Evolutionary conservation across 2,113 vertebrate species (phyloP), one percentile per base, ranked within the genome.

Genomic region (Pluvianellus socialis): DNA sequence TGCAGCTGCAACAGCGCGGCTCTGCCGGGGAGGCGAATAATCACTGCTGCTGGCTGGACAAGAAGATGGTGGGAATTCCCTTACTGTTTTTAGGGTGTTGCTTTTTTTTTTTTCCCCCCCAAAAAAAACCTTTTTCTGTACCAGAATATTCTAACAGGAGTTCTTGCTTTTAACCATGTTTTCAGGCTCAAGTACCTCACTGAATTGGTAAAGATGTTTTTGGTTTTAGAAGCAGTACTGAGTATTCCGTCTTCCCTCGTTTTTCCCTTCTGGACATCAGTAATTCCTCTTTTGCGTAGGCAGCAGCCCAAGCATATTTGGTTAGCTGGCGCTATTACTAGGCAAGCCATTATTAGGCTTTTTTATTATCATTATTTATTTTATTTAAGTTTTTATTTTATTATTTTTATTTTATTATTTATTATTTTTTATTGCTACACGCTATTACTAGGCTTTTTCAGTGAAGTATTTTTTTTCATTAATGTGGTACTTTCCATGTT

Each of bases 91-190:
- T 47, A 42, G 55, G 30, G 5, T 20, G 14, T 35, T 58, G 20
- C 1, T 0, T 42, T 33, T 32, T 81, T 49, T 19, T 4, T 20
- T 50, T n/a, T n/a, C n/a, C n/a, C n/a, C n/a, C n/a, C n/a, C n/a
- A n/a, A n/a, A n/a, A n/a, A n/a, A n/a, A n/a, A 12, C n/a, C 7
- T 44, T 12, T 32, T 67, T 42, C 40, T 59, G 44, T 50, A 32
- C 27, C 12, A 73, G 52, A 40, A 4, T 21, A 28, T 42, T 50
- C 50, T 38, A 47, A 62, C 2, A 4, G n/a, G 20, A 53, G 11
- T 67, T 90, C 26, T 38, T 75, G 42, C 22, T 62, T 74, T 67
- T 42, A 55, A 32, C 35, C 4, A 0, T 40, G 14, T 52, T 66
- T 75, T 66, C 21, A 32, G 50, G 42, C 20, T 71, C 32, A 16